phyloP scores from a whole-genome alignment of 2,797 vertebrate genomes.

The Merluccius polli region DNA sequence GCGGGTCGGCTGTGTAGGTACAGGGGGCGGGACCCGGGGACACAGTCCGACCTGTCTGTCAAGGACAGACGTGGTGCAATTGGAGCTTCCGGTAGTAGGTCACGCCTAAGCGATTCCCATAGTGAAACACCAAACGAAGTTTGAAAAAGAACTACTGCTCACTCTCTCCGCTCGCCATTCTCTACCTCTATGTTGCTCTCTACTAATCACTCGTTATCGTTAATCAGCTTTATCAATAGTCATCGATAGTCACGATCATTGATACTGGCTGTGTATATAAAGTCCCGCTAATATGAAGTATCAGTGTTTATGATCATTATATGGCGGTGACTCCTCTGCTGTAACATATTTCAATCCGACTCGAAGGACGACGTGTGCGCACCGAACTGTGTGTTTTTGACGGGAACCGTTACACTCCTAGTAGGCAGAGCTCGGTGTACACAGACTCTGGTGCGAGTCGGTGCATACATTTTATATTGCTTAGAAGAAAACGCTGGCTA shows the following conservation, averaged over 20 bases:
- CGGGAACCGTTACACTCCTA: not conserved
- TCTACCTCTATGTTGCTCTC: not conserved
- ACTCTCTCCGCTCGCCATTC: not conserved
- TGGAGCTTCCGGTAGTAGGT: no score
- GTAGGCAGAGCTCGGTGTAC: not conserved
- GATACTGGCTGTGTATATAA: not conserved
- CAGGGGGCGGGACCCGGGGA: no score
- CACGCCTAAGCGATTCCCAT: no score
- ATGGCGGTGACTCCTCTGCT: not conserved
- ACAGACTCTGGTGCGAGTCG: not conserved
- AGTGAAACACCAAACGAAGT: no score
- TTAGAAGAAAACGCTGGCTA: not conserved
- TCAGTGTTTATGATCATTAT: not conserved
- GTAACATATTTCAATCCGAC: no score
- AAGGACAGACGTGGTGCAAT: no score
- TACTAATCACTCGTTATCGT: not conserved
- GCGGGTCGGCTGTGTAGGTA: no score
- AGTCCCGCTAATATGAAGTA: not conserved
- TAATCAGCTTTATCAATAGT: not conserved
- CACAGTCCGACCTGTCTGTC: no score
- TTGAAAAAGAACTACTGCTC: no score
- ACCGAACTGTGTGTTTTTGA: not conserved
- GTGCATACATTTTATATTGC: not conserved
- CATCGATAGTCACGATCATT: not conserved
- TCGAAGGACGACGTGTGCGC: no score